These are phyloP conservation scores for Lypha dubia DNA, from an alignment of 2,888 invertebrate species.

Conservation along the genomic window DNA sequence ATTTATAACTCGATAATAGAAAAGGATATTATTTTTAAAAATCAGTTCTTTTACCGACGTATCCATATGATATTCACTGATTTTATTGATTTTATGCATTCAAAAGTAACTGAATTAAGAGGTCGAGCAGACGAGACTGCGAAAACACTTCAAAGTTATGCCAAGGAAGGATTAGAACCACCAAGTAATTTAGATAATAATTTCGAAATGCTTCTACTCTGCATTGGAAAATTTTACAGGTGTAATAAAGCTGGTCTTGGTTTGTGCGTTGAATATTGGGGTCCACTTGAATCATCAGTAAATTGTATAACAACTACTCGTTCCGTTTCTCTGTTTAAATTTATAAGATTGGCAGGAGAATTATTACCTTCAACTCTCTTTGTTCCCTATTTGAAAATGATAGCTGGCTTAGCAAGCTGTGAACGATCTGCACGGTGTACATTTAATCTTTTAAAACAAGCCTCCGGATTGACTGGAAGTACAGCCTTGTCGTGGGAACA, in stretches of 20 bases:
- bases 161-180: slow-evolving; percentile 90
- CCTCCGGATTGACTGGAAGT: slow-evolving; percentile 84
- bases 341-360: slow-evolving; percentile 94
- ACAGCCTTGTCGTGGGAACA: slow-evolving; percentile 91
- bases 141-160: slow-evolving; percentile 89
- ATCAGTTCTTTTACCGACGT: slow-evolving; percentile 92
- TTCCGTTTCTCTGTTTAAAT: slow-evolving; percentile 93
- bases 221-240: slow-evolving; percentile 90
- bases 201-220: slow-evolving; percentile 92
- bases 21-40: slow-evolving; percentile 87
- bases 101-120: slow-evolving; percentile 92
- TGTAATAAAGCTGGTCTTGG: slow-evolving; percentile 88
- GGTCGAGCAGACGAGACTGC: slow-evolving; percentile 95
- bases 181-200: slow-evolving; percentile 89
- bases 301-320: slow-evolving; percentile 84
- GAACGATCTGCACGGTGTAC: slow-evolving; percentile 90
- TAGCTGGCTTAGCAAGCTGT: slow-evolving; percentile 91
- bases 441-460: slow-evolving; percentile 90
- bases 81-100: slow-evolving; percentile 95
- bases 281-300: slow-evolving; percentile 77
- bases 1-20: slow-evolving; percentile 89
- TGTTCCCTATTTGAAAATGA: slow-evolving; percentile 93
- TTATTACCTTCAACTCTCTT: slow-evolving; percentile 92
- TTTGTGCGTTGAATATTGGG: slow-evolving; percentile 93
- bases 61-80: slow-evolving; percentile 94